phyloP scores from a whole-genome alignment of 2,888 invertebrate genomes.

The Drosophila kanekoi region DNA sequence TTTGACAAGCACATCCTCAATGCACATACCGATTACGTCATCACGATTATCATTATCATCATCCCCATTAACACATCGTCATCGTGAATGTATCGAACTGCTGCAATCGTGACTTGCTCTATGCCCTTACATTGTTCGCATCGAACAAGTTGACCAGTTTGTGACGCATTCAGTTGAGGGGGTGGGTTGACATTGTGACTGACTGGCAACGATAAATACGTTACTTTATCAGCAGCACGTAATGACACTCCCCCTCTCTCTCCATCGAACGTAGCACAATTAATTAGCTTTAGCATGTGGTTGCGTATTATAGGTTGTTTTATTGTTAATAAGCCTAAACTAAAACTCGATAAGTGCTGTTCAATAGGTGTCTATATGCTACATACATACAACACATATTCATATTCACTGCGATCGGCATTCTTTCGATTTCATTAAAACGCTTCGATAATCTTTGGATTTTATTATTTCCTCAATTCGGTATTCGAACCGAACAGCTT shows the following conservation, averaged over 20 bases:
- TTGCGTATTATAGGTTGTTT: neutral
- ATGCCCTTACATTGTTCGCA: slow-evolving; percentile 8
- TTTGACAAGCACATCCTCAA: slow-evolving; percentile 27
- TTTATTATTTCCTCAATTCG: slow-evolving; percentile 29
- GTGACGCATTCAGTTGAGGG: neutral
- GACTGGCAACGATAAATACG: neutral
- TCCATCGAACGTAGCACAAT: neutral
- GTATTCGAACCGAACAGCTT: slow-evolving; percentile 11
- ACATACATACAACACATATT: neutral
- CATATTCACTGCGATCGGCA: neutral
- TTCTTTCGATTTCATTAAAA: slow-evolving; percentile 6
- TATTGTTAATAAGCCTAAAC: slow-evolving; percentile 9
- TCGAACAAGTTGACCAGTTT: slow-evolving; percentile 1
- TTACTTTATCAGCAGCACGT: slow-evolving; percentile 20
- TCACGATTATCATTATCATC: slow-evolving; percentile 11
- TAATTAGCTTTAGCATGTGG: neutral
- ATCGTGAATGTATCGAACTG: slow-evolving; percentile 31
- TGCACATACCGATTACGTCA: slow-evolving; percentile 32
- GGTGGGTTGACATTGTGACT: neutral
- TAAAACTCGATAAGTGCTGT: slow-evolving; percentile 10
- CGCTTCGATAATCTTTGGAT: slow-evolving; percentile 22
- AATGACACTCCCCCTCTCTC: neutral
- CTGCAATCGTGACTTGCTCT: slow-evolving; percentile 44
- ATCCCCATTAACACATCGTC: slow-evolving; percentile 27
- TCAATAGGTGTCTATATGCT: neutral